Evolutionary conservation across 2,797 vertebrate genomes (phyloP).

Genomic region (Brotula barbata): DNA sequence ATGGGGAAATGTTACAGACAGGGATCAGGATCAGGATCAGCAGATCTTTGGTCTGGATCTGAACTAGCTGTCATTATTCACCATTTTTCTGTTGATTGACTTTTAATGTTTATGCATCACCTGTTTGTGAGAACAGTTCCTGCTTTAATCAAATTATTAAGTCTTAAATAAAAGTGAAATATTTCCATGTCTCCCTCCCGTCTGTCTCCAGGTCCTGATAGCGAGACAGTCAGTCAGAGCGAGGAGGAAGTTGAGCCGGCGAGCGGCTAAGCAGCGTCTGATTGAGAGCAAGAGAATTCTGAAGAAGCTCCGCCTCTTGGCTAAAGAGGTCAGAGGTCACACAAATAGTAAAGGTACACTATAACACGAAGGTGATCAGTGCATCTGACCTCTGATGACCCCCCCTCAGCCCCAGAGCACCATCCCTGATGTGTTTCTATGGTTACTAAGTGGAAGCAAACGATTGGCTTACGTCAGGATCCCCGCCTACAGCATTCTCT

Average conservation of each 20-base stretch:
- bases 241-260: conserved; percentile 72
- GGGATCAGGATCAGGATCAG: too few relatives aligned
- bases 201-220: conserved; percentile 73
- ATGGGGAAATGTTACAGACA: too few relatives aligned
- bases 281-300: conserved; percentile 80
- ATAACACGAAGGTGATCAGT: too few relatives aligned
- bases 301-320: conserved; percentile 80
- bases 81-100: too few relatives aligned
- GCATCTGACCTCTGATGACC: conserved; percentile 9
- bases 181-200: conserved; percentile 13
- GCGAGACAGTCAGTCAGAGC: conserved; percentile 84
- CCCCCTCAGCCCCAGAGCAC: conserved; percentile 86
- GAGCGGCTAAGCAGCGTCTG: conserved; percentile 80
- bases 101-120: too few relatives aligned
- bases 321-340: conserved; percentile 83
- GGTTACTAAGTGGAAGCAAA: conserved; percentile 85
- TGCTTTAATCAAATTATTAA: too few relatives aligned
- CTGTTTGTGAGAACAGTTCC: too few relatives aligned
- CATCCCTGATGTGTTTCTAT: conserved; percentile 88
- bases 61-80: too few relatives aligned
- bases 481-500: conserved; percentile 86
- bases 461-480: conserved; percentile 86
- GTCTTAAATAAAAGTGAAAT: too few relatives aligned
- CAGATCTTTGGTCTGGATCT: too few relatives aligned
- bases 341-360: too few relatives aligned